Base-by-base conservation (phyloP, 2,888 invertebrate species). In the Miltochrista miniata region DNA sequence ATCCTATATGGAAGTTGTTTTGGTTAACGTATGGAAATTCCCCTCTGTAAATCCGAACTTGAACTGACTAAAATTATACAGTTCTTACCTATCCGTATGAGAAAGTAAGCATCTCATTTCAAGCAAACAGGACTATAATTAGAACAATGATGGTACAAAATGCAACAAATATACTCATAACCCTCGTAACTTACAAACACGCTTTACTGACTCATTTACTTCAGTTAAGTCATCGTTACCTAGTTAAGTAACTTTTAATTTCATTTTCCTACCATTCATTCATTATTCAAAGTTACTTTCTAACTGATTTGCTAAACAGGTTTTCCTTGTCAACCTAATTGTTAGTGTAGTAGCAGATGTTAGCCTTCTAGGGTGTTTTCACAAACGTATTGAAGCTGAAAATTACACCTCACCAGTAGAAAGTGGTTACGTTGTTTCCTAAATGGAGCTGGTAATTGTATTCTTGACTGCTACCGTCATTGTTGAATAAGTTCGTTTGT, bases 251-350 rank as follows among this genome's bases (percentile, higher is more conserved):
- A 18, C 1, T 9, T 31, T 42, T 31, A 33, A 33, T 31, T n/a
- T 30, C 15, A 0, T n/a, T 43, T 12, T 5, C 15, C 33, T 4
- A 5, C 7, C 8, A 10, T 8, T 5, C 35, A 46, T 29, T 52
- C 14, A 31, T 41, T 67, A 55, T 54, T 57, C 47, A 36, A 44
- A 51, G 18, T 24, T 24, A 24, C 51, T 64, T 64, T 64, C 55
- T 46, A 13, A 30, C 15, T 30, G 47, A 37, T 50, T 29, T 15
- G n/a, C 42, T 46, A 44, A 18, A 50, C 54, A 43, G 13, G 54
- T 54, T 53, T 59, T 51, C 45, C 57, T 54, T 14, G 51, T 50
- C 48, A 38, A 55, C 51, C 40, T 56, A 54, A 56, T 54, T 53
- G 45, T 33, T 11, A 39, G 18, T 31, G 33, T 37, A 14, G 3